These are phyloP conservation scores for Eulemur albifrons DNA, from an alignment of 2,797 vertebrate species.

Conservation along the genomic window DNA sequence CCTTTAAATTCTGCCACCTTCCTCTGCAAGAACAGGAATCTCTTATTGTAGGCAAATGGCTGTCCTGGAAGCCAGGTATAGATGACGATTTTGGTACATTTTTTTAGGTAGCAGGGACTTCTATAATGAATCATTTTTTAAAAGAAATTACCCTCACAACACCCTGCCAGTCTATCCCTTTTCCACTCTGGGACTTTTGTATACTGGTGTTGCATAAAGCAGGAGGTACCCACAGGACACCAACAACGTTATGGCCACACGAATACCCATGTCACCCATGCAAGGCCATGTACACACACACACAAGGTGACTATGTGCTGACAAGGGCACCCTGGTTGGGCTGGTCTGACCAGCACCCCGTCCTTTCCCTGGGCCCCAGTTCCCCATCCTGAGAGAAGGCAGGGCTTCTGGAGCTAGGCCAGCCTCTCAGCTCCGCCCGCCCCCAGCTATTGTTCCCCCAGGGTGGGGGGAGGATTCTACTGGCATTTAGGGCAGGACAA, in stretches of 20 bases:
- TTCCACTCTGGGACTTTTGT: background rate
- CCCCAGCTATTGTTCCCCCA: background rate
- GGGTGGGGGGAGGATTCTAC: background rate
- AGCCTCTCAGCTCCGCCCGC: background rate
- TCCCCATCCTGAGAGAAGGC: background rate
- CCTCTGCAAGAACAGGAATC: background rate
- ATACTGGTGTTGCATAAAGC: background rate
- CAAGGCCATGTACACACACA: background rate
- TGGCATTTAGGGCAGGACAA: background rate
- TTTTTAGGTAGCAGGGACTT: background rate
- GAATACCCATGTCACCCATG: background rate
- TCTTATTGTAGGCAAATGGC: background rate
- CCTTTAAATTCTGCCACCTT: background rate
- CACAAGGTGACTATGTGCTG: background rate
- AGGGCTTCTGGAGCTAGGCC: background rate
- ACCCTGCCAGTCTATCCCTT: background rate
- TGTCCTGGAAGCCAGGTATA: background rate
- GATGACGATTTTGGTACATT: background rate
- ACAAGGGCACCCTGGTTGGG: background rate
- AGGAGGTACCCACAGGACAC: background rate
- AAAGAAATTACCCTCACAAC: background rate
- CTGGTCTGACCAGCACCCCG: background rate
- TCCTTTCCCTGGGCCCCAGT: rapidly evolving
- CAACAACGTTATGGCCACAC: background rate
- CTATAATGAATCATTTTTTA: background rate